Evolutionary conservation across 2,113 vertebrate species (phyloP).

Genomic region (Sorex fumeus): DNA sequence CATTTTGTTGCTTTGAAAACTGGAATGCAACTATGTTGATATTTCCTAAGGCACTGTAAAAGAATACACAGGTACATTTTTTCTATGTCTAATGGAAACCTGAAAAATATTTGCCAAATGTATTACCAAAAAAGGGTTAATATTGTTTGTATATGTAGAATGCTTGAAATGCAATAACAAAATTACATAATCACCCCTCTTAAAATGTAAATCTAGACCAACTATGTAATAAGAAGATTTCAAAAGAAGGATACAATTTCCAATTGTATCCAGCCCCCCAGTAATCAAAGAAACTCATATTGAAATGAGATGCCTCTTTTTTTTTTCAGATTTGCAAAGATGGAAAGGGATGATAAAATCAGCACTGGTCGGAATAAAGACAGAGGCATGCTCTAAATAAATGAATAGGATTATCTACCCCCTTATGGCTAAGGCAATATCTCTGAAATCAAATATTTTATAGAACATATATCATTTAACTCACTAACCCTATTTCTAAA

Average conservation of each 20-base stretch:
- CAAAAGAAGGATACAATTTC: constrained; percentile 45
- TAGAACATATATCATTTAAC: neutral
- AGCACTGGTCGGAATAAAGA: neutral
- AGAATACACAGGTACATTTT: neutral
- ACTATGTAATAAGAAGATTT: neutral
- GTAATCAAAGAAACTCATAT: constrained; percentile 17
- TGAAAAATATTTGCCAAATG: constrained; percentile 1
- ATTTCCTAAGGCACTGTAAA: constrained; percentile 12
- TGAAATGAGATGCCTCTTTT: constrained; percentile 1
- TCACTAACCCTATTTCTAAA: neutral
- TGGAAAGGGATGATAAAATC: constrained; percentile 29
- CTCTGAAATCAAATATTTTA: neutral
- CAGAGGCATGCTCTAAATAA: neutral
- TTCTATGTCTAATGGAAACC: neutral
- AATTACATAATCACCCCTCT: neutral
- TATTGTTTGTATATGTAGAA: constrained; percentile 29
- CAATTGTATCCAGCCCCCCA: neutral
- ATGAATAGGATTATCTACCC: neutral
- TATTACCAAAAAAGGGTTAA: constrained; percentile 14
- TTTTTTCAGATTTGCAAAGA: neutral
- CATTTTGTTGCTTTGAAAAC: constrained; percentile 30
- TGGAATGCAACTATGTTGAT: neutral
- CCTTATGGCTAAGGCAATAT: neutral
- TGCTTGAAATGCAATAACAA: constrained; percentile 50
- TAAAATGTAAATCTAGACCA: constrained; percentile 44